Evolutionary conservation across 2,888 invertebrate species (phyloP).

Genomic region (Diaprepes abbreviatus): DNA sequence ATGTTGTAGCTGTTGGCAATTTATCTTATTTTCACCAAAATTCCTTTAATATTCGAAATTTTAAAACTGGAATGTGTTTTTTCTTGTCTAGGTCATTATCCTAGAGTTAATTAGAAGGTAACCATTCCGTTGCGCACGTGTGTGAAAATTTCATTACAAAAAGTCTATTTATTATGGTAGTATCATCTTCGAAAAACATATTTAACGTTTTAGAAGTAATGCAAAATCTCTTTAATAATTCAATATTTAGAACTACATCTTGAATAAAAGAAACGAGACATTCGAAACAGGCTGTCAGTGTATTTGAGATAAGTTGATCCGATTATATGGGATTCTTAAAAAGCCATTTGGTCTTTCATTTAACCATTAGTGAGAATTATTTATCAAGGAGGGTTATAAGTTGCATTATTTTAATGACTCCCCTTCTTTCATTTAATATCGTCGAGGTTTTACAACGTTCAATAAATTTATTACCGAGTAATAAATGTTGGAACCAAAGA

Average conservation of each 20-base stretch:
- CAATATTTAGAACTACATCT: slow-evolving; percentile 3
- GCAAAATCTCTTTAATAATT: slow-evolving; percentile 9
- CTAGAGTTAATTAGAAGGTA: too few species aligned
- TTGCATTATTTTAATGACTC: slow-evolving; percentile 48
- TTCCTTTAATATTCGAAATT: too few species aligned
- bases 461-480: slow-evolving; percentile 44
- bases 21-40: too few species aligned
- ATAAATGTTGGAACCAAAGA: slow-evolving; percentile 43
- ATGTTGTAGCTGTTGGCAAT: too few species aligned
- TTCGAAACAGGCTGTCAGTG: slow-evolving; percentile 12
- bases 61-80: too few species aligned
- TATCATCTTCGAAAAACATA: too few species aligned
- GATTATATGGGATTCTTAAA: slow-evolving; percentile 38
- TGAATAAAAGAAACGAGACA: slow-evolving; percentile 19
- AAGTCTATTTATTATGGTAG: too few species aligned
- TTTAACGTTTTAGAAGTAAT: not conserved
- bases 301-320: slow-evolving; percentile 36
- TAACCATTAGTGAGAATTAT: slow-evolving; percentile 43
- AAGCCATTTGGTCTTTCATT: slow-evolving; percentile 34
- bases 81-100: too few species aligned
- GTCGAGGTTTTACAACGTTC: slow-evolving; percentile 46
- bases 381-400: slow-evolving; percentile 42
- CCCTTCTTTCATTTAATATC: slow-evolving; percentile 42
- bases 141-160: too few species aligned
- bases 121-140: too few species aligned